phyloP scores from a whole-genome alignment of 2,113 vertebrate genomes.

The Oriolus oriolus region DNA sequence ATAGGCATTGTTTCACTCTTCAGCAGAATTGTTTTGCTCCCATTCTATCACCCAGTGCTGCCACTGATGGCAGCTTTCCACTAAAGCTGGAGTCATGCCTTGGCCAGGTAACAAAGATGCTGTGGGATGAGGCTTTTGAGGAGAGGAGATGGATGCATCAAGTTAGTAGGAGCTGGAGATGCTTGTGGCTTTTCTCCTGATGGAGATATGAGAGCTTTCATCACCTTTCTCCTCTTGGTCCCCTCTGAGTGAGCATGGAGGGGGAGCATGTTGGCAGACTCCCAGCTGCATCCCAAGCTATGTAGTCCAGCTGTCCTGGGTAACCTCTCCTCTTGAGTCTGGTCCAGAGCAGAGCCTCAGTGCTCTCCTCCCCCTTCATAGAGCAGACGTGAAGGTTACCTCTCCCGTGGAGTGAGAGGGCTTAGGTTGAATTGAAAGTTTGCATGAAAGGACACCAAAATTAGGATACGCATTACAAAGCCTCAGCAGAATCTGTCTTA shows the following conservation, averaged over 20 bases:
- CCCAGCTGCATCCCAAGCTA: background rate
- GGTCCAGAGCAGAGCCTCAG: background rate
- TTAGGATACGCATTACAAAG: background rate
- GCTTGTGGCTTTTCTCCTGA: background rate
- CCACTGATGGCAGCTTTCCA: background rate
- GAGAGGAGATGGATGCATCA: background rate
- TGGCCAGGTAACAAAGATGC: background rate
- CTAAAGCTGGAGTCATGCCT: background rate
- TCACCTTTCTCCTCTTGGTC: background rate
- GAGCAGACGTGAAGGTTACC: background rate
- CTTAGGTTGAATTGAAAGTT: background rate
- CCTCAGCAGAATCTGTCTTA: background rate
- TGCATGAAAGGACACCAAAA: background rate
- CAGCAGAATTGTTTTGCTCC: background rate
- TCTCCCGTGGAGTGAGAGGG: background rate
- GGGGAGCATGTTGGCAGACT: background rate
- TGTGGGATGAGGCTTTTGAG: background rate
- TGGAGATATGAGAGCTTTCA: background rate
- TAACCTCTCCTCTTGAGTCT: background rate
- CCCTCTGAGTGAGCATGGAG: background rate
- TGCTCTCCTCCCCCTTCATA: background rate
- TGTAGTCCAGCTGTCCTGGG: accelerated
- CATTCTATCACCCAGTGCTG: background rate
- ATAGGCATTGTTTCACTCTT: background rate
- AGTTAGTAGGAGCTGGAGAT: background rate